Evolutionary conservation across 2,797 vertebrate genomes (phyloP).

Genomic region (Hemibagrus guttatus): DNA sequence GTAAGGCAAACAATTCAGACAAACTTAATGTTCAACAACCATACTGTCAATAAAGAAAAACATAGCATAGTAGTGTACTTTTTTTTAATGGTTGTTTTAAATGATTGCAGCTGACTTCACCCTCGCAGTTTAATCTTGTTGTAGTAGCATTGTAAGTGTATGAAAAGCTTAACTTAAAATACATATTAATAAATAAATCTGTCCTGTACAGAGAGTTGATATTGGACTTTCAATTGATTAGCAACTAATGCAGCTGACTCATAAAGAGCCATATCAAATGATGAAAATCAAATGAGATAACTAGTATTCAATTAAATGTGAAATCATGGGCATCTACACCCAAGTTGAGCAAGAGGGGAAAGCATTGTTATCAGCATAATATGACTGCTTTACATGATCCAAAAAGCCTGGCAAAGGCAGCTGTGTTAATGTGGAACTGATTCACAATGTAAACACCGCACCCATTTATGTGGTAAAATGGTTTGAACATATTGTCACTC

Average conservation of each 20-base stretch:
- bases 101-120: not conserved
- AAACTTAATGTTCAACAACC: not conserved
- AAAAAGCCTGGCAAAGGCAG: not conserved
- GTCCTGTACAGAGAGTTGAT: not conserved
- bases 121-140: not conserved
- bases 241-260: not conserved
- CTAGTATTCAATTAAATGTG: not conserved
- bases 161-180: slow-evolving; percentile 1
- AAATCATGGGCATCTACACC: not conserved
- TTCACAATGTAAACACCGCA: slow-evolving; percentile 27
- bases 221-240: not conserved
- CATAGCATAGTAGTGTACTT: not conserved
- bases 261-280: not conserved
- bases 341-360: slow-evolving; percentile 11
- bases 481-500: not conserved
- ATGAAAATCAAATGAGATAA: not conserved
- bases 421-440: slow-evolving; percentile 10
- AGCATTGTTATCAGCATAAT: not conserved
- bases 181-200: not conserved
- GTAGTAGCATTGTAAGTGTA: not conserved
- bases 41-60: not conserved
- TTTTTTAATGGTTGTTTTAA: not conserved
- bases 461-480: not conserved
- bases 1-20: slow-evolving; percentile 42
- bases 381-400: not conserved